Conservation (phyloP, 2,113 vertebrate species). For the Rhea americana region DNA sequence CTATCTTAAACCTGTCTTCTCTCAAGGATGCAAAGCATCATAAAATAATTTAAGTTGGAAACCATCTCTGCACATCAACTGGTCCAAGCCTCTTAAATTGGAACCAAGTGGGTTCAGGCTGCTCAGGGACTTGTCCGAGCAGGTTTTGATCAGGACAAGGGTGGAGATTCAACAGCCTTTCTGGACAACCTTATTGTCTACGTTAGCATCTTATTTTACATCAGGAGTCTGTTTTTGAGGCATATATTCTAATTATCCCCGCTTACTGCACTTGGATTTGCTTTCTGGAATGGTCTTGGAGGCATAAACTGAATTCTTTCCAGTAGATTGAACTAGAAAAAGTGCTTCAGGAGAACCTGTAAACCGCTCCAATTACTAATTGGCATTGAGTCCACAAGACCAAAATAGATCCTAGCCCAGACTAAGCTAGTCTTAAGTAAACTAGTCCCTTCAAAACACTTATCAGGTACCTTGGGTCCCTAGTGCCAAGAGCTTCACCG, state of each 20-base stretch:
- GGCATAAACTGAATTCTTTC: not conserved
- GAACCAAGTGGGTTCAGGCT: not conserved
- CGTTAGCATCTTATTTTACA: not conserved
- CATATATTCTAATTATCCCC: not conserved
- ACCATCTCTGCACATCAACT: not conserved
- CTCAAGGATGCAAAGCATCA: not conserved
- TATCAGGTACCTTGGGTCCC: fast-evolving
- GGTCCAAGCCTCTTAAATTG: not conserved
- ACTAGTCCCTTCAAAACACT: not conserved
- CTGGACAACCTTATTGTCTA: not conserved
- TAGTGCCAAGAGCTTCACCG: not conserved
- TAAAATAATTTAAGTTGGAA: not conserved
- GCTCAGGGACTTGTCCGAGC: not conserved
- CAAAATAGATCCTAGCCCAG: not conserved
- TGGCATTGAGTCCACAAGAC: not conserved
- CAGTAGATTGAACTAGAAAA: not conserved
- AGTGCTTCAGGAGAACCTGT: not conserved
- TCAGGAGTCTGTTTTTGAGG: not conserved
- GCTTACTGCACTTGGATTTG: not conserved
- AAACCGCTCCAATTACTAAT: not conserved
- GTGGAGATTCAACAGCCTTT: not conserved
- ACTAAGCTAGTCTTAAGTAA: not conserved
- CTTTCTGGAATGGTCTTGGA: not conserved
- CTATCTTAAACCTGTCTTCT: not conserved
- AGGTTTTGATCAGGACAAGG: not conserved